Conservation (phyloP, 2,113 vertebrate species). For the Atherinomorus stipes region DNA sequence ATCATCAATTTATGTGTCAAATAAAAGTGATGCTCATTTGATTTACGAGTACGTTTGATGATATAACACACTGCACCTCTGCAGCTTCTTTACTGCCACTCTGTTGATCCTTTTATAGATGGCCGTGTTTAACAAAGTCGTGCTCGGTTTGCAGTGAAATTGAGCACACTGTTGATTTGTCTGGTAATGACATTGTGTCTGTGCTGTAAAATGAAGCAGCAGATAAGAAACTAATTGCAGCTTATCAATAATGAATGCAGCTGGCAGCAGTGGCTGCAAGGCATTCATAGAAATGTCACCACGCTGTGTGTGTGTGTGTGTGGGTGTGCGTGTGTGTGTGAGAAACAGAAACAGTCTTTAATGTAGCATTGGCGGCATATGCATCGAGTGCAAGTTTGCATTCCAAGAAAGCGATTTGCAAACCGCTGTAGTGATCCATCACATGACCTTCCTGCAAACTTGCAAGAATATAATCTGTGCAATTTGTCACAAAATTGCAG, state of each 20-base stretch:
- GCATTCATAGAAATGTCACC: constrained; percentile 25
- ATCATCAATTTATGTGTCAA: background rate
- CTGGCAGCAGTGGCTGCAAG: constrained; percentile 34
- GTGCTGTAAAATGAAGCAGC: constrained; percentile 40
- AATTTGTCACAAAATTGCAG: no score
- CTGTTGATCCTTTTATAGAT: background rate
- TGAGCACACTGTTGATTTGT: constrained; percentile 5
- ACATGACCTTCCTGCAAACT: constrained; percentile 6
- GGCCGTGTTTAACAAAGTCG: background rate
- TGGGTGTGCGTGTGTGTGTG: constrained; percentile 5
- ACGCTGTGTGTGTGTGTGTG: background rate
- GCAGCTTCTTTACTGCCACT: background rate
- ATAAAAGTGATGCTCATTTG: background rate
- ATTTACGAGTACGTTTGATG: background rate
- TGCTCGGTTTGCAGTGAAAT: background rate
- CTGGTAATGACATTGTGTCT: constrained; percentile 9
- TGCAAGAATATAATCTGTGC: background rate
- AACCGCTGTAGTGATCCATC: constrained; percentile 3
- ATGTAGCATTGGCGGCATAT: background rate
- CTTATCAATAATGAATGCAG: constrained; percentile 60
- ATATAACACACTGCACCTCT: background rate
- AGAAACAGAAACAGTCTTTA: background rate
- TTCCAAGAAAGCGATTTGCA: constrained; percentile 3
- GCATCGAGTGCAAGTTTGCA: background rate
- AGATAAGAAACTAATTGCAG: constrained; percentile 49